A percentile compares a stretch with the other conserved stretches of the same genome.
These are phyloP conservation scores for Ardeotis arabs DNA, from an alignment of 2,113 vertebrate genomes.

Conservation along the genomic window DNA sequence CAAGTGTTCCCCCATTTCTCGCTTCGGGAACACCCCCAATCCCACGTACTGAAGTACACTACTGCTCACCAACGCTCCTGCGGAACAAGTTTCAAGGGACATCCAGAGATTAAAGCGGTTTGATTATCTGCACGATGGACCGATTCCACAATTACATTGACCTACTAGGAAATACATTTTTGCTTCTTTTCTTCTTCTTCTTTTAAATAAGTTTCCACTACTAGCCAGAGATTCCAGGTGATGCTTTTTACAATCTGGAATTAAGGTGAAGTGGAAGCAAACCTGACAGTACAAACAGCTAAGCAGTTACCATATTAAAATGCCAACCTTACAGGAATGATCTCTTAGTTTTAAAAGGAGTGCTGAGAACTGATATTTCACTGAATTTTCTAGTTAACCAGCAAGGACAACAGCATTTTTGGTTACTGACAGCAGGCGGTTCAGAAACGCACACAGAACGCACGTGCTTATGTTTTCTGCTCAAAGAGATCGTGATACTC, in stretches of 20 bases:
- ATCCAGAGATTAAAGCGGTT: not conserved
- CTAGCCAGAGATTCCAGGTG: conserved; percentile 54
- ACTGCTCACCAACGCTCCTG: not conserved
- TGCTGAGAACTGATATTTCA: conserved; percentile 40
- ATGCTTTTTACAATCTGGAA: conserved; percentile 62
- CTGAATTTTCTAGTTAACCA: conserved; percentile 32
- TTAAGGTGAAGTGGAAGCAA: conserved; percentile 69
- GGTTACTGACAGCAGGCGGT: not conserved
- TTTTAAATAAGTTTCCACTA: conserved; percentile 16
- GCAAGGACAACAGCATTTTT: conserved; percentile 39
- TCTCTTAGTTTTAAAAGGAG: conserved; percentile 19
- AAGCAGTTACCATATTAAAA: conserved; percentile 55
- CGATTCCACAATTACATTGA: not conserved
- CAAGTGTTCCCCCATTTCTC: not conserved
- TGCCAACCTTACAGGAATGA: conserved; percentile 46
- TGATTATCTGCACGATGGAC: not conserved
- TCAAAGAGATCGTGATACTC: conserved; percentile 89
- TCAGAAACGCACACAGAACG: not conserved
- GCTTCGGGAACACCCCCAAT: not conserved
- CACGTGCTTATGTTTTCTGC: conserved; percentile 70
- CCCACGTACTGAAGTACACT: not conserved
- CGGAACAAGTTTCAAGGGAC: not conserved
- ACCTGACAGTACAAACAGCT: conserved; percentile 53
- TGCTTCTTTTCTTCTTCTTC: not conserved
- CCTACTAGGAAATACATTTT: not conserved